Evolutionary conservation across 2,113 vertebrate genomes (phyloP).

Genomic region (Turdus rufiventris): DNA sequence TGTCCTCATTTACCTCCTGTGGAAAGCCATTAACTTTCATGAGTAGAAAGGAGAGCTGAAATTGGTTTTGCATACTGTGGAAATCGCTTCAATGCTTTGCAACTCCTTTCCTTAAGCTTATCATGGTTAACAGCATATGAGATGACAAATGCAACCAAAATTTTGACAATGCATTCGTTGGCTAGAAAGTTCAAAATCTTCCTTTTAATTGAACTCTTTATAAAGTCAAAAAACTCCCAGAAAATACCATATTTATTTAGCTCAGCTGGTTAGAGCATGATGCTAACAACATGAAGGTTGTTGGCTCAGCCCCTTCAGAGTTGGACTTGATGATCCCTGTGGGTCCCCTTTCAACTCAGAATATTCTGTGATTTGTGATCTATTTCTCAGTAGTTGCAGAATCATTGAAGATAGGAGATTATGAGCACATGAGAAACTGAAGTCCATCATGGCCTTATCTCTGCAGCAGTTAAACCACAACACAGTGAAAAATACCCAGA

Average conservation of each 20-base stretch:
- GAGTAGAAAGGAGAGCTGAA: not conserved
- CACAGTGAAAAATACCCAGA: not conserved
- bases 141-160: not conserved
- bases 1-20: slow-evolving; percentile 11
- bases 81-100: not conserved
- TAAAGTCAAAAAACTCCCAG: not conserved
- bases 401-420: not conserved
- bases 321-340: not conserved
- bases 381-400: not conserved
- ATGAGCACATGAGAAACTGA: not conserved
- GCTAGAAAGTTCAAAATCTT: not conserved
- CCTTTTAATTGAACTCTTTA: not conserved
- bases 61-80: not conserved
- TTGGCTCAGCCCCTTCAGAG: not conserved
- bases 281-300: not conserved
- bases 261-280: not conserved
- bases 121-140: not conserved
- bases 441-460: not conserved
- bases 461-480: not conserved
- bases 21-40: not conserved
- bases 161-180: not conserved
- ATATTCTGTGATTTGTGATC: not conserved
- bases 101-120: not conserved
- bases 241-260: not conserved
- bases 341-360: not conserved